phyloP scores from a whole-genome alignment of 1,140 invertebrate genomes.

The Zaprionus camerounensis region DNA sequence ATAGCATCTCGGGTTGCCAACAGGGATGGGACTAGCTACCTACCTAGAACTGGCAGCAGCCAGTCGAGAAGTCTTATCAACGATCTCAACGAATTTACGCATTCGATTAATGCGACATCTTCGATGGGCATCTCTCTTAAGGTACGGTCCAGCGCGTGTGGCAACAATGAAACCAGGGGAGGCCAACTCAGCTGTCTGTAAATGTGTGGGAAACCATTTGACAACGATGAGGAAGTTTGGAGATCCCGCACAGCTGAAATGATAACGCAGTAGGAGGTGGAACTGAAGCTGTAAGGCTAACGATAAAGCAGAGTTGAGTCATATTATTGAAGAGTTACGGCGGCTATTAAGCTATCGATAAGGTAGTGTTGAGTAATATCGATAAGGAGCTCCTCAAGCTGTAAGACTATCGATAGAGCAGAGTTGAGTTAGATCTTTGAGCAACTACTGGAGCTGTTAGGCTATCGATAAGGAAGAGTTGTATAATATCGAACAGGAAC shows the following conservation, averaged over 20 bases:
- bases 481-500: not conserved
- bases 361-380: not conserved
- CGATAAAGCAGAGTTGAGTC: not conserved
- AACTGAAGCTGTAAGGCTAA: not conserved
- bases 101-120: constrained; percentile 57
- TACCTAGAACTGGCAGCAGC: constrained; percentile 12
- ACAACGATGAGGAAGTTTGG: constrained; percentile 48
- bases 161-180: constrained; percentile 2
- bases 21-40: constrained; percentile 7
- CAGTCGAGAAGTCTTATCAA: constrained; percentile 47
- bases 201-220: constrained; percentile 68
- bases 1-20: constrained; percentile 45
- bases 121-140: constrained; percentile 19
- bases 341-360: not conserved
- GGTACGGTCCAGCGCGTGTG: constrained; percentile 34
- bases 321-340: not conserved
- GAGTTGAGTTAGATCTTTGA: not conserved
- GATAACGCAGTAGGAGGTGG: not conserved
- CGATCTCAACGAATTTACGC: constrained; percentile 63
- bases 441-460: not conserved
- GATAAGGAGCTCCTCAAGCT: not conserved
- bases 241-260: constrained; percentile 44
- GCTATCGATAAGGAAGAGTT: not conserved
- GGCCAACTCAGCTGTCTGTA: constrained; percentile 2
- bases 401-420: not conserved